phyloP scores from a whole-genome alignment of 2,888 invertebrate genomes.

The Empis livida region DNA sequence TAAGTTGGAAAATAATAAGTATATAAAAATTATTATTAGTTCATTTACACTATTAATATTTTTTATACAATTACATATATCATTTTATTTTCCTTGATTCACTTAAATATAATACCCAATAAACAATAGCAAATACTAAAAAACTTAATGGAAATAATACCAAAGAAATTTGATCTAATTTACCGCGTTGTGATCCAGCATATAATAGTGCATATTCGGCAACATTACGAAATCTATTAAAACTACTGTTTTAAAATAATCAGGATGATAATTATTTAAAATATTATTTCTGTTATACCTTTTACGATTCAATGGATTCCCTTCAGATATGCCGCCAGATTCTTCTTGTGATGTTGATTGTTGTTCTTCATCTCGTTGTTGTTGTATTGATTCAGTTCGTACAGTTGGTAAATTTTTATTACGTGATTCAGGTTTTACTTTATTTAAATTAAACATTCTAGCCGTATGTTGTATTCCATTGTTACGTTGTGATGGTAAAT shows the following conservation, averaged over 20 bases:
- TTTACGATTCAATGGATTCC: slow-evolving; percentile 11
- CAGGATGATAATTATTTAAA: background rate
- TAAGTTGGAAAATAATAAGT: too few relatives aligned
- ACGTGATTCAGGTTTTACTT: slow-evolving; percentile 17
- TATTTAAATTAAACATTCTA: slow-evolving; percentile 17
- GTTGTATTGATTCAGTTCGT: slow-evolving; percentile 1
- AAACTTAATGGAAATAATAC: slow-evolving; percentile 47
- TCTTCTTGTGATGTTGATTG: slow-evolving; percentile 10
- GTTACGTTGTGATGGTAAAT: slow-evolving; percentile 11
- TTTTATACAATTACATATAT: slow-evolving; percentile 14
- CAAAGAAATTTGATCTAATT: slow-evolving; percentile 46
- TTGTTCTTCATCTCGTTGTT: slow-evolving; percentile 4
- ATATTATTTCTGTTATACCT: too few relatives aligned
- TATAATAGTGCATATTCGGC: slow-evolving; percentile 45
- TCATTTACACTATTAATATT: background rate
- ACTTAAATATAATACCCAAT: slow-evolving; percentile 49
- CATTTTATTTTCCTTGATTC: slow-evolving; percentile 35
- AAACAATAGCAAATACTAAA: slow-evolving; percentile 42
- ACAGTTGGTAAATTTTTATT: background rate
- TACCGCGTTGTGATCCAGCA: slow-evolving; percentile 48
- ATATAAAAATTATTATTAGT: too few relatives aligned
- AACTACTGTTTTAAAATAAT: slow-evolving; percentile 1
- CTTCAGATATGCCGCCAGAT: slow-evolving; percentile 5
- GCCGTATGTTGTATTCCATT: slow-evolving; percentile 20
- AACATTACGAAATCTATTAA: slow-evolving; percentile 31